Percentiles rank a stretch among this genome's conserved stretches.
These are phyloP conservation scores for Drosophila nr. perissopoda DNA, from an alignment of 2,888 invertebrate species.

Conservation along the genomic window DNA sequence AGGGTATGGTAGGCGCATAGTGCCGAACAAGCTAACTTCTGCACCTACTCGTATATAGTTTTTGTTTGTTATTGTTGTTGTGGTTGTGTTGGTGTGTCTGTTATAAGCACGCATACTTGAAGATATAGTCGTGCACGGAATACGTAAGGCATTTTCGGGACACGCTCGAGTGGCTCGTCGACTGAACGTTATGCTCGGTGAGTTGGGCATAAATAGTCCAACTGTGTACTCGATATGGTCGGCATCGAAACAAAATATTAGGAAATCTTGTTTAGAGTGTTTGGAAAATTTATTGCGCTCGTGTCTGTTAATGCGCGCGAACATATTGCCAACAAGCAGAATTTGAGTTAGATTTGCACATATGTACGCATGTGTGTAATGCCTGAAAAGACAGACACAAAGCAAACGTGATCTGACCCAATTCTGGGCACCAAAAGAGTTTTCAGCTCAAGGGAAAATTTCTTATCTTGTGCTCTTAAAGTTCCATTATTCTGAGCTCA, in stretches of 20 bases:
- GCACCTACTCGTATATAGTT: slow-evolving; percentile 32
- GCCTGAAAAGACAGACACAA: not conserved
- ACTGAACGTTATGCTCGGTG: slow-evolving; percentile 20
- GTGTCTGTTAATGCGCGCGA: slow-evolving; percentile 58
- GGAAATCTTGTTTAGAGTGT: slow-evolving; percentile 66
- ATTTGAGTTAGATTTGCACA: slow-evolving; percentile 40
- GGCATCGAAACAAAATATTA: slow-evolving; percentile 61
- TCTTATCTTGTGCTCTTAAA: slow-evolving; percentile 10
- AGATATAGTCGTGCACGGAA: slow-evolving; percentile 64
- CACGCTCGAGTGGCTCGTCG: slow-evolving; percentile 53
- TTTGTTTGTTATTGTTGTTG: slow-evolving; percentile 9
- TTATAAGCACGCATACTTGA: slow-evolving; percentile 69
- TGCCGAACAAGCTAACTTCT: slow-evolving; percentile 51
- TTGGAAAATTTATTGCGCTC: slow-evolving; percentile 65
- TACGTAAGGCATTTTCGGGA: slow-evolving; percentile 50
- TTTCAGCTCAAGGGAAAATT: slow-evolving; percentile 1
- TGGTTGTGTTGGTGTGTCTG: slow-evolving; percentile 30
- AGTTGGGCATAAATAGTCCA: slow-evolving; percentile 39
- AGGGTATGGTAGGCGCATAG: slow-evolving; percentile 21
- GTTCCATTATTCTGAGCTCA: slow-evolving; percentile 8
- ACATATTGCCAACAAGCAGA: slow-evolving; percentile 56
- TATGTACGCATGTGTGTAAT: slow-evolving; percentile 5
- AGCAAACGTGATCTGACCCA: slow-evolving; percentile 15
- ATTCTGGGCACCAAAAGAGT: slow-evolving; percentile 17
- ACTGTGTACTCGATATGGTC: slow-evolving; percentile 21